Evolutionary conservation across 1,140 invertebrate genomes (phyloP).

Genomic region (Macrocentrus cingulum): DNA sequence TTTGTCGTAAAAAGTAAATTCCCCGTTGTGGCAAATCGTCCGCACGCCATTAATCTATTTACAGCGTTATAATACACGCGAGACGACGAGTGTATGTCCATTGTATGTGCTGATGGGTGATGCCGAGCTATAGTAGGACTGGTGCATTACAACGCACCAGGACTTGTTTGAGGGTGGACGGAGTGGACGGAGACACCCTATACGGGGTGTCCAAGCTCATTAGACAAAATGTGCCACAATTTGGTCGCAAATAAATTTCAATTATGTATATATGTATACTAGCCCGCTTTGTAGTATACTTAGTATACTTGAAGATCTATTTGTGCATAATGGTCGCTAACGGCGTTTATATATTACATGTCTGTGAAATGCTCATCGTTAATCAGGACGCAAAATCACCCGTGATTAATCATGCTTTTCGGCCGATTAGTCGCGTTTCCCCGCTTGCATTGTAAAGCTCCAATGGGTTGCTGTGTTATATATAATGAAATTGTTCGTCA

Average conservation of each 20-base stretch:
- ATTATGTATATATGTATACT: too few relatives aligned
- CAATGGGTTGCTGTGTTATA: not conserved
- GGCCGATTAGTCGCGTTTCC: constrained; percentile 38
- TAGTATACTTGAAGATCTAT: constrained; percentile 21
- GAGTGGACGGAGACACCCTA: not conserved
- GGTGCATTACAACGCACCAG: constrained; percentile 37
- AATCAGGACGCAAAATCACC: constrained; percentile 47
- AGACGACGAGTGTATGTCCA: constrained; percentile 6
- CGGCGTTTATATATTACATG: constrained; percentile 42
- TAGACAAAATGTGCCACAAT: constrained; percentile 43
- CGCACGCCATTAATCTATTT: constrained; percentile 41
- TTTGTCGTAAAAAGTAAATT: constrained; percentile 27
- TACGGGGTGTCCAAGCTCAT: constrained; percentile 44
- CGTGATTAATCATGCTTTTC: constrained; percentile 50
- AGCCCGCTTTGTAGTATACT: too few relatives aligned
- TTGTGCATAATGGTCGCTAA: constrained; percentile 38
- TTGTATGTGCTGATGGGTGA: not conserved
- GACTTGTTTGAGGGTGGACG: not conserved
- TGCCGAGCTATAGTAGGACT: not conserved
- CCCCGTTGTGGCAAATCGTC: constrained; percentile 35
- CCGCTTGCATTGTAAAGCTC: not conserved
- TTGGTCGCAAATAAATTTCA: too few relatives aligned
- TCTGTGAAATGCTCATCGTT: constrained; percentile 36
- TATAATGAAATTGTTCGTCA: too few relatives aligned
- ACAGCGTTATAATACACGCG: constrained; percentile 36